These are phyloP conservation scores for Cebidichthys violaceus DNA, from an alignment of 2,113 vertebrate species.

Conservation along the genomic window DNA sequence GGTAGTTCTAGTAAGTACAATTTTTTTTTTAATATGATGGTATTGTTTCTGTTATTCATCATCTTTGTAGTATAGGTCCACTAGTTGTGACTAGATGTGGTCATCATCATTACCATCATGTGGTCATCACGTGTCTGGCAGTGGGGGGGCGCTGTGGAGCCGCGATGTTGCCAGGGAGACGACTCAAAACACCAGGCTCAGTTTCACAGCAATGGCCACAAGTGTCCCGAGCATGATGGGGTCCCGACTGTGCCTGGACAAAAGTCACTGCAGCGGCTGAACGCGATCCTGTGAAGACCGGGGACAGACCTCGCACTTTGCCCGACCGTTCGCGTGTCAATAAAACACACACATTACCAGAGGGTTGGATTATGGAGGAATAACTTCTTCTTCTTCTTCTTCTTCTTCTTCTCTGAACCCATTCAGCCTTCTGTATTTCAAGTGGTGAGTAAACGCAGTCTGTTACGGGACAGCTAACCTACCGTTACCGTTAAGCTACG, in stretches of 20 bases:
- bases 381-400: neutral
- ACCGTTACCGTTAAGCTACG: slow-evolving; percentile 39
- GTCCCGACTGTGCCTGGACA: slow-evolving; percentile 45
- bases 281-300: slow-evolving; percentile 20
- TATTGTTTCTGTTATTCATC: neutral
- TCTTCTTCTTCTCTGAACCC: neutral
- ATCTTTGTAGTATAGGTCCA: neutral
- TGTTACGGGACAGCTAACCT: slow-evolving; percentile 39
- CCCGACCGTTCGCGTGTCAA: neutral
- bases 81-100: neutral
- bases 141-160: slow-evolving; percentile 61
- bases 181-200: slow-evolving; percentile 62
- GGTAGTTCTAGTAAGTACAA: neutral
- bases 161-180: slow-evolving; percentile 78
- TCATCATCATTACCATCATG: neutral
- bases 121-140: neutral
- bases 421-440: neutral
- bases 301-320: neutral
- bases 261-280: slow-evolving; percentile 29
- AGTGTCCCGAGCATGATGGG: slow-evolving; percentile 45
- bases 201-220: slow-evolving; percentile 59
- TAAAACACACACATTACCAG: neutral
- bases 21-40: neutral
- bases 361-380: slow-evolving; percentile 9
- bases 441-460: slow-evolving; percentile 61